Evolutionary conservation across 2,888 invertebrate species (phyloP).

Genomic region (Sesia bembeciformis): DNA sequence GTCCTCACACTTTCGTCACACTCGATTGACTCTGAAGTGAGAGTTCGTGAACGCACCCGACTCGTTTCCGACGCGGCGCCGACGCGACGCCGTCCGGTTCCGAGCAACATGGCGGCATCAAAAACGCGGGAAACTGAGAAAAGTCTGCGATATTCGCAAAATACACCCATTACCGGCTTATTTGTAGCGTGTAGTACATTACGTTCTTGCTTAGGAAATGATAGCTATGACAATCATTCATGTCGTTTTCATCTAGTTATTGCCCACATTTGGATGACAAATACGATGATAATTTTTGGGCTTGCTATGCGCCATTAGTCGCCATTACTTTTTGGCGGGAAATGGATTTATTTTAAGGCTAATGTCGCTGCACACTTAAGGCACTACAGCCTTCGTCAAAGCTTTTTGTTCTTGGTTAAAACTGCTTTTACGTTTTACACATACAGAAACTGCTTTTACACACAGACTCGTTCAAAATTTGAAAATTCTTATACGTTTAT

Average conservation of each 20-base stretch:
- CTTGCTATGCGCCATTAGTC: too few species aligned
- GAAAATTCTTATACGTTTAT: too few species aligned
- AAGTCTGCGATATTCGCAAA: conserved; percentile 26
- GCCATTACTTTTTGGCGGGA: too few species aligned
- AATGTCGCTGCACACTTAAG: too few species aligned
- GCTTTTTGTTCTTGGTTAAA: too few species aligned
- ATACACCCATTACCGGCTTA: conserved; percentile 40
- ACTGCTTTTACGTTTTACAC: too few species aligned
- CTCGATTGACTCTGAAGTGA: conserved; percentile 42
- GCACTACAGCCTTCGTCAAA: too few species aligned
- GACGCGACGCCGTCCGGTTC: conserved; percentile 55
- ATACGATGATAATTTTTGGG: conserved; percentile 9
- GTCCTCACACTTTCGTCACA: conserved; percentile 18
- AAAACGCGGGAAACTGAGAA: conserved; percentile 19
- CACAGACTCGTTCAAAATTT: too few species aligned
- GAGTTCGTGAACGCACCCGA: conserved; percentile 19
- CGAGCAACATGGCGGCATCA: conserved; percentile 20
- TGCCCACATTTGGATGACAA: too few species aligned
- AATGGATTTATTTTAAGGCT: too few species aligned
- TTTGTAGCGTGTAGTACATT: conserved; percentile 8
- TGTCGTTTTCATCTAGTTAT: too few species aligned
- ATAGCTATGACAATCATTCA: not conserved
- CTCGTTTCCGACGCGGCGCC: conserved; percentile 53
- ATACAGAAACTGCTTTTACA: too few species aligned
- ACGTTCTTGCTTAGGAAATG: not conserved